Percentiles rank a stretch among this genome's conserved stretches.
Evolutionary conservation across 2,797 vertebrate species (phyloP).

Genomic region (Alca torda): DNA sequence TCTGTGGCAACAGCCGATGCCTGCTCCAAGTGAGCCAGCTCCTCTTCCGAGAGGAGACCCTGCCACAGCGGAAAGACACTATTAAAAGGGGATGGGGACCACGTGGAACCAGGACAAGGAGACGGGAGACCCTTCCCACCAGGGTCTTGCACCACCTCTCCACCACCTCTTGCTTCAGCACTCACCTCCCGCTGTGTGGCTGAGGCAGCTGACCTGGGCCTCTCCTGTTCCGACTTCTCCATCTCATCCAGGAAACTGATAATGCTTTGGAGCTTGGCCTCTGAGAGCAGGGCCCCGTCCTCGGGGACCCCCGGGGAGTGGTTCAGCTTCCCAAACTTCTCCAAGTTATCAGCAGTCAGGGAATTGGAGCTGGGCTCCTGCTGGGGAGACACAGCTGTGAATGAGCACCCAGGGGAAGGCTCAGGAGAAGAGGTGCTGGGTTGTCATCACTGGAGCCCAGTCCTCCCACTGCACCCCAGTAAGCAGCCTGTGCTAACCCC

Average conservation of each 20-base stretch:
- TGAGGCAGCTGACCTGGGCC: conserved; percentile 81
- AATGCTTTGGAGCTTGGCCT: conserved; percentile 94
- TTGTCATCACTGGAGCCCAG: neutral
- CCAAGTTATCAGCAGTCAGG: conserved; percentile 91
- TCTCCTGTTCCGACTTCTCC: conserved; percentile 90
- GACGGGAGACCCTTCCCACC: neutral
- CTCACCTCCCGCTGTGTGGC: conserved; percentile 83
- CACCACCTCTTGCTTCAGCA: neutral
- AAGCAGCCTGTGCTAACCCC: neutral
- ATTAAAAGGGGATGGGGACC: neutral
- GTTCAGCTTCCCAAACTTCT: conserved; percentile 86
- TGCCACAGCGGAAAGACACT: neutral
- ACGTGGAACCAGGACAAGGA: neutral
- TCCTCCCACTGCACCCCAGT: neutral
- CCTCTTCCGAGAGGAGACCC: conserved; percentile 83
- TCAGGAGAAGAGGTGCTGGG: neutral
- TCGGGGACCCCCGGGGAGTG: conserved; percentile 74
- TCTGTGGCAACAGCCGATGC: conserved; percentile 83
- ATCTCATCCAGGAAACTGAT: conserved; percentile 95
- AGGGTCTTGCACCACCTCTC: neutral
- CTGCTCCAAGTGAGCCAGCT: conserved; percentile 80
- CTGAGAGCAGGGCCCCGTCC: conserved; percentile 86
- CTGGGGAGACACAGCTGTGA: neutral
- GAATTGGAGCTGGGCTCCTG: conserved; percentile 85
- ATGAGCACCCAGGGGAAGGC: neutral